Base-by-base conservation (phyloP, 2,113 vertebrate species). In the Cavia aperea region DNA sequence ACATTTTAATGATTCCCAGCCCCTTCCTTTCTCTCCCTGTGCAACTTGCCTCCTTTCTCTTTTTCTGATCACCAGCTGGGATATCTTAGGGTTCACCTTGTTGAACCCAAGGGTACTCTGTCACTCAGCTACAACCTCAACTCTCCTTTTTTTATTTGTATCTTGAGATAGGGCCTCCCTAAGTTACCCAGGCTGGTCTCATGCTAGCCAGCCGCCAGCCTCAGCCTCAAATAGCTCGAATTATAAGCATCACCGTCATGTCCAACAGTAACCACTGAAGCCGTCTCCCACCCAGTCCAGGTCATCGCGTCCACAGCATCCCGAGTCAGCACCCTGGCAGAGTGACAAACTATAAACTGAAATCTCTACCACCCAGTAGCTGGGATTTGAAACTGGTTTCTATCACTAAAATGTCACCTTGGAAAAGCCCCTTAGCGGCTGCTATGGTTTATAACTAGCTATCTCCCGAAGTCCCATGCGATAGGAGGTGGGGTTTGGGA, bases 161-260 rank as follows among this genome's bases (percentile, higher is more conserved):
- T 78, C 54, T 33, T 33, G 49, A 79, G 51, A 54, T 33, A 79
- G 31, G 31, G 49, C 21, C 51, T 79, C 77, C 15, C 33, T 79
- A 79, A 54, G 36, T 56, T 79, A 46, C 18, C 51, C 18, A 6
- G 29, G 51, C 51, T 36, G 49, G 16, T n/a, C 9, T 12, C 77
- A 79, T 33, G 23, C 9, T 56, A 2, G 5, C 49, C 2, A 79
- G 29, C 77, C 16, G 36, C 49, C 18, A 33, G 49, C 51, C 31
- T 54, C 8, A 72, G 29, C 24, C 5, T 16, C 8, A 19, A 60
- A 33, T 2, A 19, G n/a, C 63, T 82, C 18, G 16, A 31, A 54
- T 18, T 26, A n/a, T 0, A 60, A 65, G n/a, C 51, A 24, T 4
- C 13, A 2, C 4, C 19, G 29, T 26, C 18, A 43, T 4, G 7